Evolutionary conservation across 2,797 vertebrate genomes (phyloP), one percentile per base, ranked within the genome.

Genomic region (Pteropus rufus): DNA sequence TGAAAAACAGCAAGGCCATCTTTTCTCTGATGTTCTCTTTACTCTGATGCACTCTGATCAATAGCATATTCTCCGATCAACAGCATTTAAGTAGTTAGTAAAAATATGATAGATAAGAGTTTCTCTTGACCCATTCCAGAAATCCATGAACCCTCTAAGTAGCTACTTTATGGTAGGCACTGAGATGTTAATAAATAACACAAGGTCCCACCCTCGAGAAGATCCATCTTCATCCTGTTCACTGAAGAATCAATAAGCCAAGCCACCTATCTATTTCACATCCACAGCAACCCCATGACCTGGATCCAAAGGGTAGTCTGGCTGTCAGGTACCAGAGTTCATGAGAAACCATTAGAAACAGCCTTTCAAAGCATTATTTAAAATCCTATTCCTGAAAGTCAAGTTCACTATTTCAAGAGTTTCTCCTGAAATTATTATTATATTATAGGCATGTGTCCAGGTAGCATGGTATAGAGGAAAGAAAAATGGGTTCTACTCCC

Each of bases 401-500:
- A 83, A 77, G 41, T 86, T 86, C 69, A 41, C 21, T 72, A 11
- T 49, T 94, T 82, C 41, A 97, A 92, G 29, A 90, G 10, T 82
- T 87, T 96, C 83, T 92, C 46, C 79, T 77, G 11, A 65, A 72
- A 70, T 26, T 70, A 44, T 64, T 26, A 54, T 79, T 88, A 81
- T 44, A 10, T 72, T 70, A 67, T 18, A 65, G 29, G 4, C 19
- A 26, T 31, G 16, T 70, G 69, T 89, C 44, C 56, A 84, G 10
- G n/a, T 10, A 97, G 67, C 41, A 75, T 12, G 1, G 64, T 24
- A 84, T 9, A 16, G 19, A 52, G 19, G 18, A n/a, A 92, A 79
- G 36, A 75, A 83, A 62, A 2, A 10, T 21, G 39, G 34, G 8
- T 5, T 95, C 41, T 86, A 41, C 15, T 76, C 39, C 67, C 18